Evolutionary conservation across 2,113 vertebrate genomes (phyloP).

Genomic region (Hiodon tergisus): DNA sequence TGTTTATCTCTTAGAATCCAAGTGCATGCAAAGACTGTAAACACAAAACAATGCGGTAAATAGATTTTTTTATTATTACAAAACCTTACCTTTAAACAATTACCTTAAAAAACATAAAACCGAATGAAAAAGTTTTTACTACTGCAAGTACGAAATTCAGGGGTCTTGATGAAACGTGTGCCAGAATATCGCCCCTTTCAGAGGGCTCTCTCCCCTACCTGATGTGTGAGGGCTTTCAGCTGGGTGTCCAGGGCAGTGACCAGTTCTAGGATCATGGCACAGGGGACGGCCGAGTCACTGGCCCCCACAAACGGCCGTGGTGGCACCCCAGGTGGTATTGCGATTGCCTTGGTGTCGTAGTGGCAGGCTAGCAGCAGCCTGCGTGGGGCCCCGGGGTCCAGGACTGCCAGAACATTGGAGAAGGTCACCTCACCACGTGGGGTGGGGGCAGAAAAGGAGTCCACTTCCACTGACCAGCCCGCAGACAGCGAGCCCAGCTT

Average conservation of each 20-base stretch:
- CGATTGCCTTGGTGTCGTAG: conserved; percentile 79
- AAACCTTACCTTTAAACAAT: too few species aligned
- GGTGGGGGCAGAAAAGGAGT: conserved; percentile 69
- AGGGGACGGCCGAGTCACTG: conserved; percentile 82
- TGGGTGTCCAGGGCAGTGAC: conserved; percentile 65
- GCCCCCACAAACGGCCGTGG: conserved; percentile 70
- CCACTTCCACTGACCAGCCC: conserved; percentile 73
- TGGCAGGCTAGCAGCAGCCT: conserved; percentile 78
- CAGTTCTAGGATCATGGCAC: conserved; percentile 75
- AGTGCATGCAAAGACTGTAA: too few species aligned
- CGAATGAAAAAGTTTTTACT: too few species aligned
- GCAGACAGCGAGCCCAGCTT: conserved; percentile 61
- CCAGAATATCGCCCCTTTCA: too few species aligned
- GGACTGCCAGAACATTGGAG: conserved; percentile 73
- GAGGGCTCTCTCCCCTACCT: conserved; percentile 49
- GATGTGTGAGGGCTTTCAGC: conserved; percentile 60
- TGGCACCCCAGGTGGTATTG: conserved; percentile 42
- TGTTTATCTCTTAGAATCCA: too few species aligned
- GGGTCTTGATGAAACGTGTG: too few species aligned
- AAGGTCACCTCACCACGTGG: conserved; percentile 72
- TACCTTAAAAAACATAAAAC: too few species aligned
- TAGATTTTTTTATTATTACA: too few species aligned
- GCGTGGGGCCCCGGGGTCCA: conserved; percentile 64
- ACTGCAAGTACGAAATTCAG: too few species aligned
- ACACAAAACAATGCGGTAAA: too few species aligned